phyloP scores from a whole-genome alignment of 37 sponge, comb jelly and placozoan species.

The Theonella swinhoei region DNA sequence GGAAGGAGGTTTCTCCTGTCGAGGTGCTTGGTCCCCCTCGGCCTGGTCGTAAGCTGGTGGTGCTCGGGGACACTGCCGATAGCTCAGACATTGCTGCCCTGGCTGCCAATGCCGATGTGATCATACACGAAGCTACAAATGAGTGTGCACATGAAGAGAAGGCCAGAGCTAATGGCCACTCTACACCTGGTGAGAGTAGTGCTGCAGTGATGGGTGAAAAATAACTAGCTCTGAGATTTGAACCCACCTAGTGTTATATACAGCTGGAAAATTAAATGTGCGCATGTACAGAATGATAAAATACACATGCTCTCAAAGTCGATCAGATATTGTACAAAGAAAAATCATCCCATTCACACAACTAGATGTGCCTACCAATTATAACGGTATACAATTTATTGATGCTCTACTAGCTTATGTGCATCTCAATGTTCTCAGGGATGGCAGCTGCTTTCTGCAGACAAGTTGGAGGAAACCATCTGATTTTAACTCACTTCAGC shows the following conservation, averaged over 20 bases:
- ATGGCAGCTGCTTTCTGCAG: constrained; percentile 86
- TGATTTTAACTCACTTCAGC: constrained; percentile 89
- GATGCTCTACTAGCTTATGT: too few species aligned
- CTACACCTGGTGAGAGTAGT: constrained; percentile 74
- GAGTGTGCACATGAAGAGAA: constrained; percentile 70
- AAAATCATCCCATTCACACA: too few species aligned
- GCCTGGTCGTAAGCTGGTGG: constrained; percentile 82
- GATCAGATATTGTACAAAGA: too few species aligned
- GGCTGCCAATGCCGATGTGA: constrained; percentile 77
- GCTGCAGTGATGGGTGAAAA: neutral
- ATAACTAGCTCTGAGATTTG: too few species aligned
- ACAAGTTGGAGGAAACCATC: constrained; percentile 42
- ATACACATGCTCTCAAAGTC: too few species aligned
- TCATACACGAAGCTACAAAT: constrained; percentile 94
- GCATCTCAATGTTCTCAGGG: constrained; percentile 22
- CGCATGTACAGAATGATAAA: too few species aligned
- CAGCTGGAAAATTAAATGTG: too few species aligned
- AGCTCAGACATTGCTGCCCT: constrained; percentile 60
- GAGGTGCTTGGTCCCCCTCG: constrained; percentile 73
- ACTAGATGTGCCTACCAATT: too few species aligned
- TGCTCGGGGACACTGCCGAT: constrained; percentile 92
- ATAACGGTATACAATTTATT: too few species aligned
- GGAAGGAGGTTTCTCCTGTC: constrained; percentile 53
- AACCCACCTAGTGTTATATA: too few species aligned
- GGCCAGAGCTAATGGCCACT: constrained; percentile 83